Evolutionary conservation across 2,113 vertebrate species (phyloP).

Genomic region (Malurus elegans): DNA sequence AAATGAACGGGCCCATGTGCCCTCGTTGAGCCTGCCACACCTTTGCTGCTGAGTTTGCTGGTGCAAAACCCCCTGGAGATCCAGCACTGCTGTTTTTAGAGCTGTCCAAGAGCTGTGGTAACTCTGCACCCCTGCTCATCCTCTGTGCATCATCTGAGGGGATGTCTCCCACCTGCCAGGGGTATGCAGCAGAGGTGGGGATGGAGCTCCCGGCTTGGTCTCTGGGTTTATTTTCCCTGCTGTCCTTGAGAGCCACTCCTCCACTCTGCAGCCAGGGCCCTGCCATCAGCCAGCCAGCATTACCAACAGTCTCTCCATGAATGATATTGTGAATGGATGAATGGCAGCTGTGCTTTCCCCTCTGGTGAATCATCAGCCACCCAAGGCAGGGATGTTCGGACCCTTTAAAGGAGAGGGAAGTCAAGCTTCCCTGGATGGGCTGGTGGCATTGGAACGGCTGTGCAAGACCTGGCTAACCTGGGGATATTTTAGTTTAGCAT

Average conservation of each 20-base stretch:
- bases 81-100: background rate
- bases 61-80: background rate
- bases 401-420: background rate
- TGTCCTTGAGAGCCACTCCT: background rate
- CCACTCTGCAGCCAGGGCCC: background rate
- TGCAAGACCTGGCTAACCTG: background rate
- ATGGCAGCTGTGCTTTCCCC: background rate
- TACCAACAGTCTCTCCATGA: background rate
- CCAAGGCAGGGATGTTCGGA: background rate
- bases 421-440: background rate
- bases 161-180: background rate
- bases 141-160: background rate
- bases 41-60: background rate
- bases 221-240: background rate
- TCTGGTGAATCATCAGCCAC: background rate
- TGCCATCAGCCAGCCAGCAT: background rate
- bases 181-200: background rate
- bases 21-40: too few species aligned
- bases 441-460: background rate
- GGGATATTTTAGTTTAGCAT: background rate
- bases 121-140: background rate
- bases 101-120: background rate
- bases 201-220: background rate
- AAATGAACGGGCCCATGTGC: fast-evolving
- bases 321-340: background rate